Evolutionary conservation across 1,140 invertebrate genomes (phyloP), one percentile per base, ranked within the genome.

Genomic region (Ceratina australensis): DNA sequence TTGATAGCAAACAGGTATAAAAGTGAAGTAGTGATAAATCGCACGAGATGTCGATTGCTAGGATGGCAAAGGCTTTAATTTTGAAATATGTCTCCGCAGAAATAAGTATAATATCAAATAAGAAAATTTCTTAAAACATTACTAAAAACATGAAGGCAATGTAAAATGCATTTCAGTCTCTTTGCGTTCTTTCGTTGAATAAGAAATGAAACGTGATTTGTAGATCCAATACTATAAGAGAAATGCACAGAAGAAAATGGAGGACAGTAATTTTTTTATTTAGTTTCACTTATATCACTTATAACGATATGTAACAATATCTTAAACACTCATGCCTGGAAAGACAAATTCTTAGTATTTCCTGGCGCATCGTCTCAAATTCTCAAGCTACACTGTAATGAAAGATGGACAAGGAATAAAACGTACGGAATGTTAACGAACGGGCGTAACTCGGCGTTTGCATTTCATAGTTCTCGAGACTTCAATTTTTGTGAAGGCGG

Each of bases 11-110:
- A 60, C 18, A 71, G 42, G 42, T 59, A 60, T 50, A 72, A 72
- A 61, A 49, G 42, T n/a, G 16, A 60, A 26, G 18, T 50, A 49
- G 13, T 49, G 12, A 72, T 61, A 61, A 61, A 72, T 61, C 57
- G 50, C 22, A 20, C 10, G 42, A 18, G 47, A 24, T 12, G 42
- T 49, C 57, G 3, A 20, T 2, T 5, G 20, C 22, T 26, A 16
- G 8, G 33, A 59, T 49, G 24, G 0, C 63, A 5, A 13, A 33
- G 22, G 26, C 13, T 60, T 7, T 15, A 33, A 42, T 42, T 15
- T 2, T 8, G 22, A 64, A 60, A 60, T 49, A 18, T 24, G 16
- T 47, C 2, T 24, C 15, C n/a, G 16, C 15, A 22, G 18, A 22
- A 22, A 16, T 10, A 60, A 60, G 15, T 16, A 60, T 26, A 22